A percentile compares a stretch with the other conserved stretches of the same genome.
These are phyloP conservation scores for Manis javanica DNA, from an alignment of 2,797 vertebrate species.

Conservation along the genomic window DNA sequence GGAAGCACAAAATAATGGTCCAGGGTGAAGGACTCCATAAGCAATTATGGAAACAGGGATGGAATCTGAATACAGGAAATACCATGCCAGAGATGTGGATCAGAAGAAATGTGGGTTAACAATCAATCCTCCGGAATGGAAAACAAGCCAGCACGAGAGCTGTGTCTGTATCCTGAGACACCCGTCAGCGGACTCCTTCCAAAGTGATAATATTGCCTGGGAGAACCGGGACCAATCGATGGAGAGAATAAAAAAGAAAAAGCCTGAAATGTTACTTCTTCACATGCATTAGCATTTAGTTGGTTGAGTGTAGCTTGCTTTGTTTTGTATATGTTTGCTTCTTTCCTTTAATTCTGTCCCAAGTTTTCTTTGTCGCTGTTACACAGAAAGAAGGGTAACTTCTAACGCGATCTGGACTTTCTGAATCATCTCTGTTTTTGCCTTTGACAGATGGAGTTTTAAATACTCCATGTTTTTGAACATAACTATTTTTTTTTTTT, in stretches of 20 bases:
- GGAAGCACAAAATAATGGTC: neutral
- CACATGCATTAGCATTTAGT: neutral
- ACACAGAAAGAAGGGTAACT: neutral
- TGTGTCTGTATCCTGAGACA: neutral
- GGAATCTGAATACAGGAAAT: neutral
- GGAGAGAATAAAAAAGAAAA: neutral
- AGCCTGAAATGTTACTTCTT: neutral
- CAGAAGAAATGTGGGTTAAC: neutral
- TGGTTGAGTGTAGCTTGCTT: neutral
- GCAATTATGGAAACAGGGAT: neutral
- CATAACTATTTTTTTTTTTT: neutral
- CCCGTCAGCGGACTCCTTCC: neutral
- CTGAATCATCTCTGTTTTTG: neutral
- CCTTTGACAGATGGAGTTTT: neutral
- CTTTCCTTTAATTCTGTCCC: neutral
- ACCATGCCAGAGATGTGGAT: fast-evolving
- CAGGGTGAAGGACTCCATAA: neutral
- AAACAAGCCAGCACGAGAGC: neutral
- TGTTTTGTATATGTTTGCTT: neutral
- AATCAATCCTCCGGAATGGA: neutral
- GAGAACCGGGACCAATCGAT: neutral
- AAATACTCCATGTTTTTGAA: neutral
- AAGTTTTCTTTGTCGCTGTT: neutral
- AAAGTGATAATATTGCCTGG: neutral
- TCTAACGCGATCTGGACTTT: neutral